Conservation (phyloP, 2,797 vertebrate genomes). For the Percopsis omiscomaycus region DNA sequence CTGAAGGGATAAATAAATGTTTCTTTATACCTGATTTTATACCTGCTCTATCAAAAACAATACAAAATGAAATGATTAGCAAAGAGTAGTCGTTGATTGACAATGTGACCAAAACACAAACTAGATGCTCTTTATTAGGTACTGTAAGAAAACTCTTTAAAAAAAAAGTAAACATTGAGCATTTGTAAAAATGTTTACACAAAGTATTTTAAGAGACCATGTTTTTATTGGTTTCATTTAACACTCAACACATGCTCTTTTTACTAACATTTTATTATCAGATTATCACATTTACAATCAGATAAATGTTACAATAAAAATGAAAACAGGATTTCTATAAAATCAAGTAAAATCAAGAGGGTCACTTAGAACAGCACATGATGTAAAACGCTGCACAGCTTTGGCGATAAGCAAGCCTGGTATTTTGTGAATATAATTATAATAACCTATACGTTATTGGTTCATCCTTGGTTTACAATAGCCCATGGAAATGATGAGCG, state of each 20-base stretch:
- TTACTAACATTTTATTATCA: slow-evolving; percentile 50
- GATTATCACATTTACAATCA: slow-evolving; percentile 57
- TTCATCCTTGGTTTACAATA: neutral
- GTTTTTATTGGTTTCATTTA: too few species aligned
- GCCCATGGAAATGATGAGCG: neutral
- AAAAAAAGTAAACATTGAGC: too few species aligned
- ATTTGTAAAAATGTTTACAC: too few species aligned
- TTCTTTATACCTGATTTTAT: too few species aligned
- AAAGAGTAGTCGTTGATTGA: too few species aligned
- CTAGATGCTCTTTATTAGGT: too few species aligned
- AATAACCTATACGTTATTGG: neutral
- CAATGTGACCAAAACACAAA: too few species aligned
- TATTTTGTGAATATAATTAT: neutral
- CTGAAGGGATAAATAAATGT: neutral
- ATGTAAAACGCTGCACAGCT: slow-evolving; percentile 26
- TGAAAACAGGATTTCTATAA: slow-evolving; percentile 33
- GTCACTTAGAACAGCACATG: slow-evolving; percentile 26
- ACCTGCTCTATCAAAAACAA: neutral
- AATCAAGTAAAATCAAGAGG: slow-evolving; percentile 33
- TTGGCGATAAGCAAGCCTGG: slow-evolving; percentile 9
- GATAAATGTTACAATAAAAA: slow-evolving; percentile 48
- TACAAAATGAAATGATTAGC: neutral
- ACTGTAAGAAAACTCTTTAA: too few species aligned
- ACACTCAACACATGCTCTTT: neutral
- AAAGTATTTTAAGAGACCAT: too few species aligned